A percentile compares a stretch with the other conserved stretches of the same genome.
phyloP scores from a whole-genome alignment of 2,113 vertebrate species.

The Pavo muticus region DNA sequence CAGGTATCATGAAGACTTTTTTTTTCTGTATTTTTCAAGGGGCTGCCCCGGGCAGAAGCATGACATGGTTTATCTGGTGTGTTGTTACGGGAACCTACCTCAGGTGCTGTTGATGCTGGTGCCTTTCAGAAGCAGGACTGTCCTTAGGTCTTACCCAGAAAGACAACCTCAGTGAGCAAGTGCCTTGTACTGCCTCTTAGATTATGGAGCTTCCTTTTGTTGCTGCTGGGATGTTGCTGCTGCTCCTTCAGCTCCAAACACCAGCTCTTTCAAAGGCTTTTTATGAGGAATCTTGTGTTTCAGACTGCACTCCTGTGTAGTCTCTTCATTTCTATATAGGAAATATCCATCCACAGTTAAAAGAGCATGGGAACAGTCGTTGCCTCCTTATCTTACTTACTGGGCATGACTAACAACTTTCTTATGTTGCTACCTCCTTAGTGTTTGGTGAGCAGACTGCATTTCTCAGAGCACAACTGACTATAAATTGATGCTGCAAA shows the following conservation, averaged over 20 bases:
- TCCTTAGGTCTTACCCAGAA: background rate
- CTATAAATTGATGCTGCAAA: rapidly evolving
- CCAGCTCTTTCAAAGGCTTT: background rate
- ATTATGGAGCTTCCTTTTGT: background rate
- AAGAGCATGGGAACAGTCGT: background rate
- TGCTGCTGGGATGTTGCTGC: background rate
- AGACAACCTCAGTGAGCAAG: background rate
- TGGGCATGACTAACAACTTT: background rate
- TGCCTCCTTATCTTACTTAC: background rate
- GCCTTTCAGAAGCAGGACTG: background rate
- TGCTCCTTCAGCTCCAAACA: background rate
- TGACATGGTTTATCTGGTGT: background rate
- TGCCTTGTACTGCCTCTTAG: background rate
- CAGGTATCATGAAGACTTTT: background rate
- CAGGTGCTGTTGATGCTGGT: background rate
- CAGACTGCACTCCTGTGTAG: background rate
- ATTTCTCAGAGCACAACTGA: background rate
- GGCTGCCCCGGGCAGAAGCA: background rate
- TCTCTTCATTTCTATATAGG: background rate
- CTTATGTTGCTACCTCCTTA: rapidly evolving
- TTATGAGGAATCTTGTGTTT: background rate
- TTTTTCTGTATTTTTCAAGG: background rate
- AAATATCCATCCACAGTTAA: background rate
- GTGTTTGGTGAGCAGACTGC: background rate
- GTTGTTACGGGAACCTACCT: background rate